Base-by-base conservation (phyloP, 2,113 vertebrate genomes). In the Coptodon rendalli region DNA sequence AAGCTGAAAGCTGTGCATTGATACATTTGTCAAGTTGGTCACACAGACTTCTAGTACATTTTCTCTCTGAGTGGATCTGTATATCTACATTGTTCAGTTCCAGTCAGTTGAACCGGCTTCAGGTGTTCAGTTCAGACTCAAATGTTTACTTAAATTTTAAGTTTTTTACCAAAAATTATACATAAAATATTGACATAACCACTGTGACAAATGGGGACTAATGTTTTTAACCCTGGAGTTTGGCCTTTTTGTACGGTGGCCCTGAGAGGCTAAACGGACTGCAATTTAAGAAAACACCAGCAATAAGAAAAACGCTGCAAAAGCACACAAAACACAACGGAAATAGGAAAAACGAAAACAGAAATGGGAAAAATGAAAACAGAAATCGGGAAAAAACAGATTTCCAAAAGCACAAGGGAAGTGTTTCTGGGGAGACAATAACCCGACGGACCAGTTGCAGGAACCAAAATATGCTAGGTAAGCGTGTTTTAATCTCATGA, bases 191-290 rank as follows among this genome's bases (percentile, higher is more conserved):
- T 40, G 34, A 68, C n/a, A 22, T 68, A 68, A 68, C 19, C 3
- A 22, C 34, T 2, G 1, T 40, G 36, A 40, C 63, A 14, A 68
- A 22, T 68, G 34, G 7, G 36, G 5, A 8, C 24, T 59, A 48
- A 45, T 45, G 13, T 16, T 12, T 57, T 57, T 7, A 29, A 29
- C 24, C 24, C 27, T 59, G 57, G 19, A 68, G n/a, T n/a, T 43
- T 24, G 3, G 2, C 0, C 1, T 71, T 38, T 1, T 68, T 9
- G 38, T 61, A 61, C 10, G 14, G 57, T 17, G 57, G 27, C 57
- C 5, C 57, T 61, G 27, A 61, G 27, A 61, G 29, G 29, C 29
- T 16, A 61, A 61, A 61, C 8, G 10, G 1, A 19, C 57, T 34
- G 29, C 10, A 61, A 61, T 0, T 34, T 29, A 29, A 29, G 29